Percentiles rank a stretch among this genome's conserved stretches.
These are phyloP conservation scores for Astropecten irregularis DNA, from an alignment of 53 echinoderm and acorn worm genomes.

Conservation along the genomic window DNA sequence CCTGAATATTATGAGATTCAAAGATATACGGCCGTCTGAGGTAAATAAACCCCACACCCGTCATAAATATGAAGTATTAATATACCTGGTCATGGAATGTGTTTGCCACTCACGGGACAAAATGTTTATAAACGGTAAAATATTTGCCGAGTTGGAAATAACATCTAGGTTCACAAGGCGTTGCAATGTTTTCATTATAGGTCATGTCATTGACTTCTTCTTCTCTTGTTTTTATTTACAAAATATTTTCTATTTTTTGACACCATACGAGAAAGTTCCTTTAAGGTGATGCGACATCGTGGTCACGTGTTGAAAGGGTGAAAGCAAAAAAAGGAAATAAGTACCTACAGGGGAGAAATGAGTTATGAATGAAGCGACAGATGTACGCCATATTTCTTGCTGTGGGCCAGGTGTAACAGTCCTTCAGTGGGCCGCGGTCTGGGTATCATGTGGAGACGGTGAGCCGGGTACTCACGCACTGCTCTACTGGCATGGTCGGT, in stretches of 20 bases:
- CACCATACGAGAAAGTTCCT: neutral
- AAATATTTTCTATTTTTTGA: conserved; percentile 35
- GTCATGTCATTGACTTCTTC: too few relatives aligned
- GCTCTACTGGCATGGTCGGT: too few relatives aligned
- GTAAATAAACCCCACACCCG: conserved; percentile 39
- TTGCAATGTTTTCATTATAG: neutral
- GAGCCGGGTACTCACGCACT: too few relatives aligned
- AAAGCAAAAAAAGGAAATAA: neutral
- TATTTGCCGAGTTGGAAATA: conserved; percentile 36
- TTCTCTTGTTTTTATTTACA: conserved; percentile 30
- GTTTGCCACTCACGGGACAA: neutral
- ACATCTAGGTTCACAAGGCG: conserved; percentile 4
- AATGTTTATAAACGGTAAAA: conserved; percentile 49
- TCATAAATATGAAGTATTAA: conserved; percentile 52
- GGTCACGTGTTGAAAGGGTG: conserved; percentile 5
- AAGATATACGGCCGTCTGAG: conserved; percentile 48
- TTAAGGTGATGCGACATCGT: conserved; percentile 1
- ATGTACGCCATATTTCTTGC: conserved; percentile 50
- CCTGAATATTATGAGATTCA: conserved; percentile 44
- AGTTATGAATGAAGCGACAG: conserved; percentile 48
- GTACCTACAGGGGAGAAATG: conserved; percentile 49
- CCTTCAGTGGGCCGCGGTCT: neutral
- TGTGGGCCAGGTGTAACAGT: conserved; percentile 30
- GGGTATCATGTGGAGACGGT: neutral
- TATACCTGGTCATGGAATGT: conserved; percentile 25